phyloP scores from a whole-genome alignment of 1,140 invertebrate genomes.

The Chymomyza costata region DNA sequence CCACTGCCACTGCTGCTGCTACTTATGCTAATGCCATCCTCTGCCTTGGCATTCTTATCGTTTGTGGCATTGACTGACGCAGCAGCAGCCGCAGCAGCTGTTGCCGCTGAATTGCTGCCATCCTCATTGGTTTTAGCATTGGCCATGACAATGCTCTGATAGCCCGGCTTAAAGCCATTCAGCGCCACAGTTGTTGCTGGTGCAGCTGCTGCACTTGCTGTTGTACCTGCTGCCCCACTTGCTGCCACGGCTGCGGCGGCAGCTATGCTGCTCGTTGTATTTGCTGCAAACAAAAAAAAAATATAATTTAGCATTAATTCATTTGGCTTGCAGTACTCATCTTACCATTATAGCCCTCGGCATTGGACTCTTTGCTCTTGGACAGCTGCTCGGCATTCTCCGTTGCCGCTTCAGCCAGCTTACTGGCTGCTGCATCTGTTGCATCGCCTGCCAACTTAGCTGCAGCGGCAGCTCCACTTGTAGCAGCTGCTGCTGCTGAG shows the following conservation, averaged over 20 bases:
- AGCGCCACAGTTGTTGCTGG: constrained; percentile 38
- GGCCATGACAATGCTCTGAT: constrained; percentile 55
- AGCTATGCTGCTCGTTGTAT: no score
- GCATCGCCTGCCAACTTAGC: constrained; percentile 3
- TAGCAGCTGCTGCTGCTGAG: constrained; percentile 2
- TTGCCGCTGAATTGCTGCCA: background rate
- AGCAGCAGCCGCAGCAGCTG: constrained; percentile 6
- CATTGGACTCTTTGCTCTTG: constrained; percentile 25
- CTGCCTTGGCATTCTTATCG: background rate
- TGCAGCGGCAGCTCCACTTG: constrained; percentile 12
- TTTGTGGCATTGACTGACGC: constrained; percentile 9
- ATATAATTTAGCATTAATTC: background rate
- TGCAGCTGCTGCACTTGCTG: constrained; percentile 13
- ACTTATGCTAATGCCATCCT: no score
- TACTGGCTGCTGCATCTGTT: constrained; percentile 11
- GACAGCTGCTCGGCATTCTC: constrained; percentile 18
- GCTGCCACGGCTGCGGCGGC: background rate
- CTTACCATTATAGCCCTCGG: constrained; percentile 42
- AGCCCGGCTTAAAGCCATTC: constrained; percentile 57
- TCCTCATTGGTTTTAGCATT: constrained; percentile 38
- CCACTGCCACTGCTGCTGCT: constrained; percentile 1
- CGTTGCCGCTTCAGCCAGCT: constrained; percentile 13
- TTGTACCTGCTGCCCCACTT: constrained; percentile 3
- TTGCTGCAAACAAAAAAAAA: constrained; percentile 18
- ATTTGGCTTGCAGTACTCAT: background rate